These are phyloP conservation scores for Grantiella picta DNA, from an alignment of 2,113 vertebrate genomes.

Conservation along the genomic window DNA sequence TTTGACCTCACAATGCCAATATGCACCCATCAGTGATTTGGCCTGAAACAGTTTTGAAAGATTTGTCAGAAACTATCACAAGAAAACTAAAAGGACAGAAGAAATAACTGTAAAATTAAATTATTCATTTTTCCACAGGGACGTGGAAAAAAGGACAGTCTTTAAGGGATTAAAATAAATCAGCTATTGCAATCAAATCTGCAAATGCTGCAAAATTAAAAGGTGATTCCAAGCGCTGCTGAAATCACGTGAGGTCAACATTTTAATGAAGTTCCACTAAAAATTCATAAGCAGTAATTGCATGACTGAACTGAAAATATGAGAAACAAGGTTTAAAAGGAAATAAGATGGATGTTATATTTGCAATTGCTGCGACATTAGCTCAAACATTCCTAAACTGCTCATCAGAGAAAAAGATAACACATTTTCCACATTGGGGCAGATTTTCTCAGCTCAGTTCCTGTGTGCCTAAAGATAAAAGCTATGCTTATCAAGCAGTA, in stretches of 20 bases:
- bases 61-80: neutral
- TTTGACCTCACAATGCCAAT: neutral
- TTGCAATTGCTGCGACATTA: neutral
- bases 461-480: neutral
- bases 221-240: neutral
- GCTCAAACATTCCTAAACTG: neutral
- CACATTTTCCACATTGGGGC: neutral
- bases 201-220: neutral
- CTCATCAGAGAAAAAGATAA: neutral
- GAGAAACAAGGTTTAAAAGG: neutral
- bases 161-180: neutral
- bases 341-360: neutral
- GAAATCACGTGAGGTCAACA: neutral
- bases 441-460: neutral
- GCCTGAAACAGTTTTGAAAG: neutral
- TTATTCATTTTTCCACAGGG: neutral
- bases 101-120: neutral
- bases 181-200: neutral
- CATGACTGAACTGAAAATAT: neutral
- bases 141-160: neutral
- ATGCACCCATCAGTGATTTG: neutral
- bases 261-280: neutral
- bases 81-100: neutral
- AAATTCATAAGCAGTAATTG: neutral
- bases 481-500: neutral